Conservation (phyloP, 1,140 invertebrate species). For the Pomacea maculata region DNA sequence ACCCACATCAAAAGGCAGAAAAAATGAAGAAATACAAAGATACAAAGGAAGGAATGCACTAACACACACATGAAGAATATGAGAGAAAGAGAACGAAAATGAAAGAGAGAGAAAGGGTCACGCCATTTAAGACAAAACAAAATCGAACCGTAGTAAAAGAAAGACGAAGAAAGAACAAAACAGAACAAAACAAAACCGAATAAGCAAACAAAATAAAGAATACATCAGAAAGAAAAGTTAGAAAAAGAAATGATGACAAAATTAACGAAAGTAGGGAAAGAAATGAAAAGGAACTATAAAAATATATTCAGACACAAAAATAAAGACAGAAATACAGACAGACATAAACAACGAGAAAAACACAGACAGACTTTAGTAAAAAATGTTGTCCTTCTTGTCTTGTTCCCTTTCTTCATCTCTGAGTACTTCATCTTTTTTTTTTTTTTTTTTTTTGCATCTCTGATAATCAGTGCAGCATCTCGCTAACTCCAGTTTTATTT, state of each 20-base stretch:
- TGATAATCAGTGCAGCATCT: too few species aligned
- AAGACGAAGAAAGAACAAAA: background rate
- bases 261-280: conserved; percentile 8
- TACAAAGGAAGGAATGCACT: too few species aligned
- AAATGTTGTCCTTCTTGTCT: too few species aligned
- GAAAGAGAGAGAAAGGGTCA: background rate
- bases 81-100: background rate
- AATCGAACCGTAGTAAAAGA: conserved; percentile 1
- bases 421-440: too few species aligned
- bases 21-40: too few species aligned
- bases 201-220: conserved; percentile 20
- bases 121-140: background rate
- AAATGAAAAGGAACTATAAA: background rate
- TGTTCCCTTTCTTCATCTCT: too few species aligned
- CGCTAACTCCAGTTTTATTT: too few species aligned
- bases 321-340: background rate
- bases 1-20: too few species aligned
- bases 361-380: too few species aligned
- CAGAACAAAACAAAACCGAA: conserved; percentile 2
- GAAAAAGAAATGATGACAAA: conserved; percentile 13
- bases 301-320: background rate
- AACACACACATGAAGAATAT: too few species aligned
- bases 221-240: conserved; percentile 2
- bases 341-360: background rate
- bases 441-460: too few species aligned